Conservation (phyloP, 2,113 vertebrate species). For the Noctilio leporinus region DNA sequence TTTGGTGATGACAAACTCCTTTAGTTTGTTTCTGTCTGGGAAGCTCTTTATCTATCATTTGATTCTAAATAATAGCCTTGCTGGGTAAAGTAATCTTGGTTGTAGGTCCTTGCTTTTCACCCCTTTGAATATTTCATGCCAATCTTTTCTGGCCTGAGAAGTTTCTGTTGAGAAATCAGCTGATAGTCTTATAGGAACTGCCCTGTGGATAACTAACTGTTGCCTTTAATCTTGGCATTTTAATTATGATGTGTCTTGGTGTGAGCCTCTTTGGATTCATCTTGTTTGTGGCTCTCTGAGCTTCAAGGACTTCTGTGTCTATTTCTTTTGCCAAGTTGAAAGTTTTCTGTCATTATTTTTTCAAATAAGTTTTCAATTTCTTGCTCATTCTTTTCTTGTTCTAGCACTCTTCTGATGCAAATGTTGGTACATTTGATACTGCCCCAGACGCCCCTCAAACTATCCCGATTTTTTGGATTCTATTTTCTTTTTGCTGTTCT, state of each 20-base stretch:
- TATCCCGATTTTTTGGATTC: background rate
- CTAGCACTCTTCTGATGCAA: background rate
- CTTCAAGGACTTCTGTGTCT: background rate
- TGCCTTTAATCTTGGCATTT: background rate
- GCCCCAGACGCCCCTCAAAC: background rate
- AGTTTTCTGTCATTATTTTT: background rate
- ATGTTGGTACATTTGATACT: background rate
- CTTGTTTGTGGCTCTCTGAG: background rate
- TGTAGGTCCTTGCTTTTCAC: background rate
- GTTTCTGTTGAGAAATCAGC: background rate
- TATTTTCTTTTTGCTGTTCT: background rate
- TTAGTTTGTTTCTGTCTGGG: background rate
- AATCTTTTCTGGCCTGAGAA: background rate
- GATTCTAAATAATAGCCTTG: background rate
- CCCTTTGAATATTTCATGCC: background rate
- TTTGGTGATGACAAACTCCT: background rate
- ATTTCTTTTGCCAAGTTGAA: background rate
- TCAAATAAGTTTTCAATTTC: background rate
- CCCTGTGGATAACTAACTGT: background rate
- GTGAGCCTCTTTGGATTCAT: background rate
- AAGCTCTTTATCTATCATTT: background rate
- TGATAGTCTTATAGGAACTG: background rate
- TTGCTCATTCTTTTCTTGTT: background rate
- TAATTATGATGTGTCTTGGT: background rate
- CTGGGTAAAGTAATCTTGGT: background rate